Conservation (phyloP, 2,797 vertebrate genomes). For the Lagocephalus sceleratus region DNA sequence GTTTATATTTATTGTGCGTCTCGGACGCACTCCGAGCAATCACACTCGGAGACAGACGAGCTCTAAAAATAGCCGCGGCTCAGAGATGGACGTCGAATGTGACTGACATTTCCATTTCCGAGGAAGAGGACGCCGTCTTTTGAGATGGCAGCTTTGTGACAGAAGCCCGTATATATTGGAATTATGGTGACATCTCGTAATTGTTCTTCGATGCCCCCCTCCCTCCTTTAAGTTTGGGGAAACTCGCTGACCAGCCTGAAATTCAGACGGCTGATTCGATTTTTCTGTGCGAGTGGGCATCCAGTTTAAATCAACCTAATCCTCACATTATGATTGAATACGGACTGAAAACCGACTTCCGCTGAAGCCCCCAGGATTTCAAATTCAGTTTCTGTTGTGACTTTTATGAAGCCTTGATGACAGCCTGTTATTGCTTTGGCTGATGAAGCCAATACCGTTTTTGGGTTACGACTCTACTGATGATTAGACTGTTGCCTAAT, state of each 20-base stretch:
- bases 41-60: constrained; percentile 33
- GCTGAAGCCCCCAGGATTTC: constrained; percentile 1
- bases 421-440: constrained; percentile 11
- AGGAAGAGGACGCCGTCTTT: constrained; percentile 38
- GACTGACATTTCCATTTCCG: constrained; percentile 61
- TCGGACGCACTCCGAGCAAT: constrained; percentile 43
- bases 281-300: neutral
- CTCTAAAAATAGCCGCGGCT: constrained; percentile 58
- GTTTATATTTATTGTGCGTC: constrained; percentile 52
- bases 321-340: too few species aligned
- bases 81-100: constrained; percentile 46
- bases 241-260: neutral
- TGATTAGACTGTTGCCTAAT: constrained; percentile 3
- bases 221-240: neutral
- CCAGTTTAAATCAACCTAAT: too few species aligned
- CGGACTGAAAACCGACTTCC: too few species aligned
- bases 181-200: constrained; percentile 26
- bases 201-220: constrained; percentile 16
- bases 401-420: constrained; percentile 9
- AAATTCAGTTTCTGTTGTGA: neutral
- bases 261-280: neutral
- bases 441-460: constrained; percentile 31
- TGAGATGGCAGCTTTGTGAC: constrained; percentile 39
- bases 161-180: constrained; percentile 29
- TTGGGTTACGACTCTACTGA: constrained; percentile 34